Percentiles rank a stretch among this genome's conserved stretches.
phyloP scores from a whole-genome alignment of 2,888 invertebrate genomes.

The Drosophila longiperda region DNA sequence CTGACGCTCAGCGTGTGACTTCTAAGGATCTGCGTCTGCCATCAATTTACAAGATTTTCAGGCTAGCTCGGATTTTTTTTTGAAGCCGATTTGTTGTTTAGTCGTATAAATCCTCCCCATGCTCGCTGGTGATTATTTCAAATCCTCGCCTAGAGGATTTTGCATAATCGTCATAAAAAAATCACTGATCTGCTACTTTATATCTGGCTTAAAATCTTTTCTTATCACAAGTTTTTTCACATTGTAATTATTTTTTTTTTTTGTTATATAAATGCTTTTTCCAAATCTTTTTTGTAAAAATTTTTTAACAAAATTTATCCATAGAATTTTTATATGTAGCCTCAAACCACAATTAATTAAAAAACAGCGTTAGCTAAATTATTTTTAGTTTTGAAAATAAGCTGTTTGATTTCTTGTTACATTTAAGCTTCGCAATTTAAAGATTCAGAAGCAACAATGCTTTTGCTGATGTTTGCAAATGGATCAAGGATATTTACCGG shows the following conservation, averaged over 20 bases:
- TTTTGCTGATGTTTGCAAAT: constrained; percentile 67
- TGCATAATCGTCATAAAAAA: constrained; percentile 30
- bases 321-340: too few relatives aligned
- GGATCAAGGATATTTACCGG: constrained; percentile 79
- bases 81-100: constrained; percentile 30
- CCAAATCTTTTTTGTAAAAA: neutral
- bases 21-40: constrained; percentile 40
- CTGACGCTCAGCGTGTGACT: constrained; percentile 65
- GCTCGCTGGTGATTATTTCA: constrained; percentile 36
- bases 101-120: neutral
- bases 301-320: neutral
- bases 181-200: constrained; percentile 26
- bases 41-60: constrained; percentile 58
- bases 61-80: constrained; percentile 27
- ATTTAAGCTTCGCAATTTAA: neutral
- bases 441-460: constrained; percentile 17
- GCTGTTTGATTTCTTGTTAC: neutral
- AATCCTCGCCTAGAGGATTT: constrained; percentile 60
- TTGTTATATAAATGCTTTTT: neutral
- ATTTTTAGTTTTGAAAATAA: neutral
- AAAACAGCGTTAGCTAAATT: neutral
- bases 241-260: neutral
- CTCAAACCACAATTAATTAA: neutral
- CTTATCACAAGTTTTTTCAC: neutral
- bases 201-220: constrained; percentile 20